Conservation (phyloP, 2,888 invertebrate species). For the Hirtodrosophila trivittata region DNA sequence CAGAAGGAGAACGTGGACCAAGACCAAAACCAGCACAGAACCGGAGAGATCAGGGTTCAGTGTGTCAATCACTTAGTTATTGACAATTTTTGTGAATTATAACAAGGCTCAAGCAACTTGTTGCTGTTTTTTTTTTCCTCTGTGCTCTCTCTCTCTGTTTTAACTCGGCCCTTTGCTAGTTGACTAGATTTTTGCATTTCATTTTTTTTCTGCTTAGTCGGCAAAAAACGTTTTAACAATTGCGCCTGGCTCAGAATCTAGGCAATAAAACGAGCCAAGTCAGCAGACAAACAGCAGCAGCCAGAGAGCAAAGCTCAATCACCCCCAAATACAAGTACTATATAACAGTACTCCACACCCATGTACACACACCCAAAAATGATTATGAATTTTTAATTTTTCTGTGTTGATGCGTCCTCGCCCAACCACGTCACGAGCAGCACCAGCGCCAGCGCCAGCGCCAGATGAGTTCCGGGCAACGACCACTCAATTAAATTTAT, state of each 20-base stretch:
- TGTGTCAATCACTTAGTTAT: slow-evolving; percentile 56
- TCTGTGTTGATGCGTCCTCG: slow-evolving; percentile 28
- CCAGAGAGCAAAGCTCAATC: slow-evolving; percentile 41
- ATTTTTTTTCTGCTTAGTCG: slow-evolving; percentile 16
- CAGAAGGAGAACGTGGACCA: not conserved
- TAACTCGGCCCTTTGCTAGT: slow-evolving; percentile 6
- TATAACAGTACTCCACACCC: not conserved
- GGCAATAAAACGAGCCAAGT: slow-evolving; percentile 58
- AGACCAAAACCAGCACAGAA: slow-evolving; percentile 1
- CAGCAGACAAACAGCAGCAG: slow-evolving; percentile 46
- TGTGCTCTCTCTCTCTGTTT: slow-evolving; percentile 12
- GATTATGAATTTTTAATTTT: slow-evolving; percentile 68
- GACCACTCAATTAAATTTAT: slow-evolving; percentile 77
- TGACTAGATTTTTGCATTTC: slow-evolving; percentile 47
- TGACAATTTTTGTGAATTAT: slow-evolving; percentile 31
- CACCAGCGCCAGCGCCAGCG: slow-evolving; percentile 36
- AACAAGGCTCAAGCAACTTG: slow-evolving; percentile 37
- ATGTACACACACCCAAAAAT: slow-evolving; percentile 32
- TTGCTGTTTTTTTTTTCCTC: slow-evolving; percentile 30
- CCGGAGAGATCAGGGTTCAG: slow-evolving; percentile 31
- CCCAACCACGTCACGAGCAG: slow-evolving; percentile 32
- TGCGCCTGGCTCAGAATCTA: slow-evolving; percentile 27
- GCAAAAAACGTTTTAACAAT: slow-evolving; percentile 60
- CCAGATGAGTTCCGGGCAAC: slow-evolving; percentile 56
- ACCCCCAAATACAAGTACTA: slow-evolving; percentile 34